A percentile compares a stretch with the other conserved stretches of the same genome.
Evolutionary conservation across 2,113 vertebrate species (phyloP).

Genomic region (Eupsittula cactorum): DNA sequence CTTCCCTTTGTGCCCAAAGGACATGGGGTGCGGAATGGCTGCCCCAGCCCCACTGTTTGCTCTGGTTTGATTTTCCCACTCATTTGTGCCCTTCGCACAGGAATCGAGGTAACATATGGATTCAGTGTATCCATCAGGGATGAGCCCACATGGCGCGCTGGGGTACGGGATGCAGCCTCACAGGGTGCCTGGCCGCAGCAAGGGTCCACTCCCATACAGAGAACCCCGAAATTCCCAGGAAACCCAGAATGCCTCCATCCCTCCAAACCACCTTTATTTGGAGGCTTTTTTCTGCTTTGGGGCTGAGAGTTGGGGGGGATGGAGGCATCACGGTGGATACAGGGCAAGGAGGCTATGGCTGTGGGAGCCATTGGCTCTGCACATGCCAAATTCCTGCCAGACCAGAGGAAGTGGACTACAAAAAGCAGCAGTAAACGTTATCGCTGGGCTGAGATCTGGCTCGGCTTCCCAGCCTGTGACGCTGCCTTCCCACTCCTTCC

Average conservation of each 20-base stretch:
- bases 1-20: fast-evolving
- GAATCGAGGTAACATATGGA: neutral
- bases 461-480: fast-evolving
- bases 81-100: neutral
- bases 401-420: neutral
- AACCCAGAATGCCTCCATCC: neutral
- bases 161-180: fast-evolving
- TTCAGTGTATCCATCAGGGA: neutral
- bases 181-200: fast-evolving
- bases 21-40: fast-evolving
- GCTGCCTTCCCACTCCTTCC: neutral
- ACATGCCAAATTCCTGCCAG: neutral
- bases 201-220: neutral
- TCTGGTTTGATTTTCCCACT: neutral
- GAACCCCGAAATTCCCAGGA: neutral
- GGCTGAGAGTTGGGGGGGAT: neutral
- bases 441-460: conserved; percentile 1
- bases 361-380: neutral
- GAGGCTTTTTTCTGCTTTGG: neutral
- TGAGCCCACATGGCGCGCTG: fast-evolving
- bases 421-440: neutral
- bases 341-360: neutral
- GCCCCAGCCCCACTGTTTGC: neutral
- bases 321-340: neutral
- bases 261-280: neutral